Percentiles rank a stretch among this genome's conserved stretches.
Evolutionary conservation across 2,113 vertebrate species (phyloP).

Genomic region (Columba janthina): DNA sequence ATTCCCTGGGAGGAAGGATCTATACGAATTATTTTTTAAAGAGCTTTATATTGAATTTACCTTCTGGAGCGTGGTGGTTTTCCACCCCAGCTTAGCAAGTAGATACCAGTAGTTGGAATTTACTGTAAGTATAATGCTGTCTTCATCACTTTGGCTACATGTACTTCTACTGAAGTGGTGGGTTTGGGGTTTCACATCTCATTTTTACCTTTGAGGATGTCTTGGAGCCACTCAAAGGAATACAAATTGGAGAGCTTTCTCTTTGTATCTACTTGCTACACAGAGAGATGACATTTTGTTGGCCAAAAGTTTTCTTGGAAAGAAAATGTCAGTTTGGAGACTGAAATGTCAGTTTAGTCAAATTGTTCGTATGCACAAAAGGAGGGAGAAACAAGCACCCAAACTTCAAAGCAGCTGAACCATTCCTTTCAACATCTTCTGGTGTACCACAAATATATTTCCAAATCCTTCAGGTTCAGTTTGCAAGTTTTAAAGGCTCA

Average conservation of each 20-base stretch:
- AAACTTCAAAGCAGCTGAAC: background rate
- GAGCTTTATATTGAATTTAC: background rate
- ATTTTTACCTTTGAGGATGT: background rate
- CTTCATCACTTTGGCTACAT: background rate
- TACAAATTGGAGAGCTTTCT: background rate
- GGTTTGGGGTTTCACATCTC: background rate
- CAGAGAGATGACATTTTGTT: background rate
- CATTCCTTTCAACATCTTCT: background rate
- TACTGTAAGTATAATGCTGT: background rate
- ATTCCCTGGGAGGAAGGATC: background rate
- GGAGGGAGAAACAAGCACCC: accelerated
- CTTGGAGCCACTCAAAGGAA: background rate
- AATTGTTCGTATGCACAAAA: background rate
- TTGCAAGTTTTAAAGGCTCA: background rate
- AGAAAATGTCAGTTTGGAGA: background rate
- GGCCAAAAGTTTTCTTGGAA: background rate
- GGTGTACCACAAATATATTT: background rate
- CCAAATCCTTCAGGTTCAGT: background rate
- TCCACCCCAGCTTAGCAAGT: background rate
- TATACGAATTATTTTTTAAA: background rate
- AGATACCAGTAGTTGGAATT: background rate
- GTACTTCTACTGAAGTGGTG: background rate
- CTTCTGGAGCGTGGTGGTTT: background rate
- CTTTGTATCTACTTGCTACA: background rate
- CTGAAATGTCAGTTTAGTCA: background rate